Evolutionary conservation across 2,888 invertebrate species (phyloP).

Genomic region (Cantharis flavilabris): DNA sequence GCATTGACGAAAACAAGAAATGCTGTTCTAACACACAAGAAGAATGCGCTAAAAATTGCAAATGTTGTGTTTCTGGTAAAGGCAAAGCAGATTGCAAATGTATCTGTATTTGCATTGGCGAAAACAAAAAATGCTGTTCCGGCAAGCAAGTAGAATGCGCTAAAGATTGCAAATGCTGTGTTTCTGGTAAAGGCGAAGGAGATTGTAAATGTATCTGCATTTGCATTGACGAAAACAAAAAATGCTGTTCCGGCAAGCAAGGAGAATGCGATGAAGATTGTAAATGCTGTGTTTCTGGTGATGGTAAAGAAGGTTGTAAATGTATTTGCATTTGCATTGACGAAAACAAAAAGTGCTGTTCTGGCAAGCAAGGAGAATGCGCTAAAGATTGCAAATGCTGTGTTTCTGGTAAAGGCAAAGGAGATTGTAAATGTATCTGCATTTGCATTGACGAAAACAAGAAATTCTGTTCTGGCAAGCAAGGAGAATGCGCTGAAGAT

Average conservation of each 20-base stretch:
- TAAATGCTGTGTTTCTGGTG: not conserved
- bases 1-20: no score
- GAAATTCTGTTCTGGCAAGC: not conserved
- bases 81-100: not conserved
- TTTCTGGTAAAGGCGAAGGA: not conserved
- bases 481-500: not conserved
- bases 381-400: slow-evolving; percentile 6
- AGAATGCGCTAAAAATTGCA: no score
- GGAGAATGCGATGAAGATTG: not conserved
- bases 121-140: no score
- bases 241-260: not conserved
- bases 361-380: not conserved
- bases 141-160: not conserved
- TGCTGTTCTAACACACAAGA: no score
- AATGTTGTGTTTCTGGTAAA: no score
- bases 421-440: not conserved
- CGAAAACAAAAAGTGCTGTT: not conserved
- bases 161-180: slow-evolving; percentile 3
- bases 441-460: not conserved
- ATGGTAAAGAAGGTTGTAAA: not conserved
- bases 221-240: not conserved
- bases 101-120: not conserved
- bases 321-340: not conserved
- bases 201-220: not conserved
- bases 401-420: not conserved